phyloP scores from a whole-genome alignment of 1,140 invertebrate species.

The Chlorops oryzae region DNA sequence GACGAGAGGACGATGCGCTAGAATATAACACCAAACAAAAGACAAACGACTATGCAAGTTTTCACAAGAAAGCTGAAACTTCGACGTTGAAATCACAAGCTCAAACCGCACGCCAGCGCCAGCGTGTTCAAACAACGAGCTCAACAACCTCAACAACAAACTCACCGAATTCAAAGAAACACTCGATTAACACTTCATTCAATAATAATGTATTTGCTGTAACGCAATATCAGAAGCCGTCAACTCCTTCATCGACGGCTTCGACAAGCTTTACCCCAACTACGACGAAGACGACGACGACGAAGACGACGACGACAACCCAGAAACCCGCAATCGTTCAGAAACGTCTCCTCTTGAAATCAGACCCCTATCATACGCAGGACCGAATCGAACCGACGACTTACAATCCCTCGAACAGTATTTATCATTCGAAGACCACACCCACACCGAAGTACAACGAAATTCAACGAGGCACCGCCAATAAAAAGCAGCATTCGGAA shows the following conservation, averaged over 20 bases:
- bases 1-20: constrained; percentile 40
- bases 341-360: constrained; percentile 30
- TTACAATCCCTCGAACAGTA: constrained; percentile 31
- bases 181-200: constrained; percentile 31
- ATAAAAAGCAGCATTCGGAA: constrained; percentile 30
- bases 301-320: constrained; percentile 27
- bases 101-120: no score
- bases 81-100: no score
- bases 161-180: constrained; percentile 29
- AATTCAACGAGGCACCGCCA: constrained; percentile 22
- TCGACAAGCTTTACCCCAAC: constrained; percentile 18
- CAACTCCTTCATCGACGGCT: constrained; percentile 12
- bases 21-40: no score
- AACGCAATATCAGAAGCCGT: constrained; percentile 21
- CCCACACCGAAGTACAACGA: constrained; percentile 20
- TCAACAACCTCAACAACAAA: constrained; percentile 10
- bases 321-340: background rate
- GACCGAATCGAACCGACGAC: constrained; percentile 42
- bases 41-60: no score
- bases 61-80: no score
- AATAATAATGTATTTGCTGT: constrained; percentile 33
- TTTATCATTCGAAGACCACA: constrained; percentile 29
- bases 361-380: constrained; percentile 37
- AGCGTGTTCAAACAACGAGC: constrained; percentile 6
- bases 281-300: constrained; percentile 17